Evolutionary conservation across 1,140 invertebrate species (phyloP), one percentile per base, ranked within the genome.

Genomic region (Apis dorsata): DNA sequence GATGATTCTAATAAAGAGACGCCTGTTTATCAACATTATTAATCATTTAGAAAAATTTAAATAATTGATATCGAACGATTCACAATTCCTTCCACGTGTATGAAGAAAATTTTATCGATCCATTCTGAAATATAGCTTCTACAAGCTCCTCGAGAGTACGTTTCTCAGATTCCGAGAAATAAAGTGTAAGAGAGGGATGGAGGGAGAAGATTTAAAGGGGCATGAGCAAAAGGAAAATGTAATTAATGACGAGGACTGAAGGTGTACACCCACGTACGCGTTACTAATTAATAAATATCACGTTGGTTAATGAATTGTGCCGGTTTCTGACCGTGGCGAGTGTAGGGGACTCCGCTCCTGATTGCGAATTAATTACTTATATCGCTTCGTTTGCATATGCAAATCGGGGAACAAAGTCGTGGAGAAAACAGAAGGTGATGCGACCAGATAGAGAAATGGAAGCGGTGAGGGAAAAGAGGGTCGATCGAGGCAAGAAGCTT

Each of bases 311-410:
- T 93, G 92, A 93, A 93, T 93, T 90, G 91, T 76, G 34, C 34
- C 34, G 53, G 77, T 91, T 90, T 88, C 90, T 90, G 89, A 90
- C 87, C 77, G 28, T 19, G 19, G 72, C 74, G 79, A 88, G 83
- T 86, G 89, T 89, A 90, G 89, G 86, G 85, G 88, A 85, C 83
- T 89, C 85, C 81, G 88, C 34, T 44, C 70, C 90, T 92, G 91
- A 93, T 93, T 92, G 91, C 91, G 88, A 93, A 93, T 93, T 93
- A 93, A 93, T 93, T 93, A 92, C 92, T 92, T 93, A 91, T 93
- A 93, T 93, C 91, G 83, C 76, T 44, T 59, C 28, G 93, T 93
- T 93, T 93, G 91, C 93, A 93, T 93, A 93, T 93, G 92, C 90
- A 93, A 93, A 93, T 92, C 69, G 80, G 12, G 8, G 57, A 34